These are phyloP conservation scores for Criorhina ranunculi DNA, from an alignment of 2,888 invertebrate species.

Conservation along the genomic window DNA sequence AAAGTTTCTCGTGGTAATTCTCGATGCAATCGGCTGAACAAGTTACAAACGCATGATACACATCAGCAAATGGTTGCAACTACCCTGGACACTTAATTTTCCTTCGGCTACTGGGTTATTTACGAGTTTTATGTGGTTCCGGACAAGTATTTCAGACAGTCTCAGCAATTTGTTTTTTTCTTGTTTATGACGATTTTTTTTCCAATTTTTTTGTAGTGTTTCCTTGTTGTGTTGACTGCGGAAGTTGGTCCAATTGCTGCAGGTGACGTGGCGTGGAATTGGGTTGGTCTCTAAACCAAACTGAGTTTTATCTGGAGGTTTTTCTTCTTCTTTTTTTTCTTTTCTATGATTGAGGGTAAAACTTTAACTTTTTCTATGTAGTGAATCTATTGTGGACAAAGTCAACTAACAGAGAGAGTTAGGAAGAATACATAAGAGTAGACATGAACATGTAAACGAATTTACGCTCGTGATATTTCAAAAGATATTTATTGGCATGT, in stretches of 20 bases:
- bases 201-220: slow-evolving; percentile 41
- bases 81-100: not conserved
- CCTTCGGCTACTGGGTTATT: slow-evolving; percentile 56
- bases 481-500: not conserved
- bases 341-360: slow-evolving; percentile 3
- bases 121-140: slow-evolving; percentile 58
- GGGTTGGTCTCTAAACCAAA: slow-evolving; percentile 22
- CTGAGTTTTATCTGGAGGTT: slow-evolving; percentile 1
- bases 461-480: not conserved
- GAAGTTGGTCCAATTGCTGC: slow-evolving; percentile 40
- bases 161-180: slow-evolving; percentile 50
- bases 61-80: too few relatives aligned
- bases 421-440: not conserved
- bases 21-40: too few relatives aligned
- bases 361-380: not conserved
- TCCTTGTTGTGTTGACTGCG: slow-evolving; percentile 41
- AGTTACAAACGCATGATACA: too few relatives aligned
- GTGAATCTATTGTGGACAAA: not conserved
- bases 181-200: slow-evolving; percentile 16
- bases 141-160: slow-evolving; percentile 44
- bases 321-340: not conserved
- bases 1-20: too few relatives aligned
- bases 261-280: slow-evolving; percentile 43
- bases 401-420: not conserved
- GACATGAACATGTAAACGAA: not conserved